Evolutionary conservation across 37 sponge, comb jelly and placozoan species (phyloP).

Genomic region (Geodia barretti): DNA sequence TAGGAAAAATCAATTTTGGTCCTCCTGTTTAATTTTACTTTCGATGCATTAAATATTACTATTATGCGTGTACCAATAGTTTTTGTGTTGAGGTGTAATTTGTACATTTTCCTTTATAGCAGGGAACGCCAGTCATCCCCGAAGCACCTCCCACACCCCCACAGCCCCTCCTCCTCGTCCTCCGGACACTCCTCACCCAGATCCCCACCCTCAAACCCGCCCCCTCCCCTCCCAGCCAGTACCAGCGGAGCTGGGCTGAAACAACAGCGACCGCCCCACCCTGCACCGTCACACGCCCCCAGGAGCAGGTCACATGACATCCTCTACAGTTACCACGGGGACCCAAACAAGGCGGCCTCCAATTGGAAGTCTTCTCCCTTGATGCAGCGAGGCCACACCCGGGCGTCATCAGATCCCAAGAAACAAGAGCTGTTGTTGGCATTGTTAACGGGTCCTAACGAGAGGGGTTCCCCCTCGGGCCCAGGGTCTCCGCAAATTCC

Average conservation of each 20-base stretch:
- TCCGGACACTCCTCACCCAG: neutral
- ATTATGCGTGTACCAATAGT: neutral
- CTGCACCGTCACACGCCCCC: neutral
- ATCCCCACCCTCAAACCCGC: neutral
- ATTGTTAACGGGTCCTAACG: constrained; percentile 10
- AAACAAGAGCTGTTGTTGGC: too few species aligned
- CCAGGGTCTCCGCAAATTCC: constrained; percentile 32
- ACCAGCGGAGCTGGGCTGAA: neutral
- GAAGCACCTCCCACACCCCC: neutral
- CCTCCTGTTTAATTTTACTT: too few species aligned
- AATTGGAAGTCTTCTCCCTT: too few species aligned
- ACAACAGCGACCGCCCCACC: neutral
- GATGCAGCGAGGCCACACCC: too few species aligned
- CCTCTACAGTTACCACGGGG: too few species aligned
- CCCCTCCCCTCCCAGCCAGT: neutral
- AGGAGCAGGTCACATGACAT: too few species aligned
- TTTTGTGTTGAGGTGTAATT: neutral
- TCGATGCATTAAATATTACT: too few species aligned
- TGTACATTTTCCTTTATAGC: neutral
- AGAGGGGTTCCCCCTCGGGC: constrained; percentile 43
- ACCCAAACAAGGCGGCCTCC: too few species aligned
- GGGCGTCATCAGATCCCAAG: too few species aligned
- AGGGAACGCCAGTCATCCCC: neutral
- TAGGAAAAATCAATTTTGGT: too few species aligned
- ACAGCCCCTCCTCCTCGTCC: neutral